Conservation (phyloP, 2,888 invertebrate species). For the Pachycephus smyrnensis region DNA sequence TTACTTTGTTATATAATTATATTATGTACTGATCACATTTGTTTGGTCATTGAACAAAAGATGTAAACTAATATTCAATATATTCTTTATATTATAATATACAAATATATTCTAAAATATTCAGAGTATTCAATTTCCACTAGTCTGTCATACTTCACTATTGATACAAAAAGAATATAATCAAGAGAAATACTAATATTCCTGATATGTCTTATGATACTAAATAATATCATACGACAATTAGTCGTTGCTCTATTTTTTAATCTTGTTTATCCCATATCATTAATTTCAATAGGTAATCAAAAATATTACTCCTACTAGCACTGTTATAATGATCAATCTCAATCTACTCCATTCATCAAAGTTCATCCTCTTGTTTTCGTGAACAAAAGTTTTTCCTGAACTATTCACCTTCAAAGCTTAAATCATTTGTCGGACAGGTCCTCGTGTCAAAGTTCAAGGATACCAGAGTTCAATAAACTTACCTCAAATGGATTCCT, state of each 20-base stretch:
- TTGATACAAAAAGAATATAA: not conserved
- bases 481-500: not conserved
- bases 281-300: conserved; percentile 12
- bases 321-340: not conserved
- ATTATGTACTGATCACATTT: not conserved
- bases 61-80: not conserved
- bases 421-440: not conserved
- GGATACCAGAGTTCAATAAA: not conserved
- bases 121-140: not conserved
- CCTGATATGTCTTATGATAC: not conserved
- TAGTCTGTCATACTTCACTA: not conserved
- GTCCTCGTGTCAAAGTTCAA: not conserved
- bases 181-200: too few relatives aligned
- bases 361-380: not conserved
- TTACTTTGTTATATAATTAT: not conserved
- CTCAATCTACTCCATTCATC: not conserved
- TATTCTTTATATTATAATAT: not conserved
- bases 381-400: not conserved
- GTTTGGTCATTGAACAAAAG: not conserved
- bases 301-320: not conserved
- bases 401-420: not conserved
- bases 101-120: not conserved
- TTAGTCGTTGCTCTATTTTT: not conserved
- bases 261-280: not conserved
- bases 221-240: not conserved